Evolutionary conservation across 1,140 invertebrate species (phyloP).

Genomic region (Popillia japonica): DNA sequence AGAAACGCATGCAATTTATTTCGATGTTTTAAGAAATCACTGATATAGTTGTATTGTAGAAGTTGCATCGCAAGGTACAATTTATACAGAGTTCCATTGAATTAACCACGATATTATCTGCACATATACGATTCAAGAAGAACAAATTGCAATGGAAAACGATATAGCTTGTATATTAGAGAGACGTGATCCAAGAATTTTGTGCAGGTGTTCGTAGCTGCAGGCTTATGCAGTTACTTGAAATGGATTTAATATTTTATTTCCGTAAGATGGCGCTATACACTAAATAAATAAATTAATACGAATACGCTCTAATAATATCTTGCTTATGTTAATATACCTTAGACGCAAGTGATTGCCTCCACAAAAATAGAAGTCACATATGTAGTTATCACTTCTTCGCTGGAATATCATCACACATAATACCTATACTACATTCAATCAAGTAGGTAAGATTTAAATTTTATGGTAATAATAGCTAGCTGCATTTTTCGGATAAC

Average conservation of each 20-base stretch:
- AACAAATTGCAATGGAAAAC: constrained; percentile 27
- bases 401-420: no score
- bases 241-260: constrained; percentile 20
- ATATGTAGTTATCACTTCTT: neutral
- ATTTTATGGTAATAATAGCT: no score
- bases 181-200: constrained; percentile 7
- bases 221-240: neutral
- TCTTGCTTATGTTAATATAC: constrained; percentile 14
- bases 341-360: neutral
- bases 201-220: constrained; percentile 2
- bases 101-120: constrained; percentile 7
- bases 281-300: constrained; percentile 12
- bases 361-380: neutral
- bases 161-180: neutral
- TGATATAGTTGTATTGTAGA: constrained; percentile 5
- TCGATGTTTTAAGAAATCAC: neutral
- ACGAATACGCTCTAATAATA: constrained; percentile 16
- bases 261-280: constrained; percentile 7
- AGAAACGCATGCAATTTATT: no score
- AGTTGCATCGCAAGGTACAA: neutral
- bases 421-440: no score
- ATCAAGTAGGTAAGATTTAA: no score
- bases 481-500: no score
- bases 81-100: constrained; percentile 1
- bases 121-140: neutral